These are phyloP conservation scores for Phrynocephalus vlangalii DNA, from an alignment of 2,797 vertebrate genomes.

Conservation along the genomic window DNA sequence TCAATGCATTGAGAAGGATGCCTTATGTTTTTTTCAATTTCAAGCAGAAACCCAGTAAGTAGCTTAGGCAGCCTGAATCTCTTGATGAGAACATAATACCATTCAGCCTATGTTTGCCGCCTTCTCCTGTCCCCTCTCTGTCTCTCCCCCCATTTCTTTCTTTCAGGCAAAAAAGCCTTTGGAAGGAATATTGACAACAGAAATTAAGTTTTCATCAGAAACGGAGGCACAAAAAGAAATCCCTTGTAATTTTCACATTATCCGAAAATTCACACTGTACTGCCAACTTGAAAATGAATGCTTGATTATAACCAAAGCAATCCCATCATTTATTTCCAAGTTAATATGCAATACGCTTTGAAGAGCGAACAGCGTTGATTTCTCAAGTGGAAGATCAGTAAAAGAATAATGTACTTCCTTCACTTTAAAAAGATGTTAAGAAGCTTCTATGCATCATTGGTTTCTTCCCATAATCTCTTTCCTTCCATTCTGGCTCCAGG, in stretches of 20 bases:
- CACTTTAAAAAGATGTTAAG: constrained; percentile 64
- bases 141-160: background rate
- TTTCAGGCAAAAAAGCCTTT: background rate
- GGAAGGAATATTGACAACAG: constrained; percentile 45
- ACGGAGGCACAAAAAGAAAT: constrained; percentile 36
- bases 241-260: constrained; percentile 51
- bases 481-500: constrained; percentile 71
- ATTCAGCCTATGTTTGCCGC: background rate
- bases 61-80: constrained; percentile 6
- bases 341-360: constrained; percentile 73
- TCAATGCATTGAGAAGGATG: background rate
- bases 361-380: constrained; percentile 79
- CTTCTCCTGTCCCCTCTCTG: background rate
- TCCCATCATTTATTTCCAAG: constrained; percentile 77
- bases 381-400: constrained; percentile 73
- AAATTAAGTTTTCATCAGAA: constrained; percentile 61
- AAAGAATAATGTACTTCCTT: constrained; percentile 46
- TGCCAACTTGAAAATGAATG: constrained; percentile 78
- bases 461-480: constrained; percentile 69
- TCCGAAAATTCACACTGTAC: constrained; percentile 72
- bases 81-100: background rate
- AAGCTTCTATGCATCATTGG: constrained; percentile 67
- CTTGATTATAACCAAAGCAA: constrained; percentile 80
- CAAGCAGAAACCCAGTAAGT: background rate
- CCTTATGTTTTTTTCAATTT: background rate